A percentile compares a stretch with the other conserved stretches of the same genome.
These are phyloP conservation scores for Maconellicoccus hirsutus DNA, from an alignment of 1,140 invertebrate species.

Conservation along the genomic window DNA sequence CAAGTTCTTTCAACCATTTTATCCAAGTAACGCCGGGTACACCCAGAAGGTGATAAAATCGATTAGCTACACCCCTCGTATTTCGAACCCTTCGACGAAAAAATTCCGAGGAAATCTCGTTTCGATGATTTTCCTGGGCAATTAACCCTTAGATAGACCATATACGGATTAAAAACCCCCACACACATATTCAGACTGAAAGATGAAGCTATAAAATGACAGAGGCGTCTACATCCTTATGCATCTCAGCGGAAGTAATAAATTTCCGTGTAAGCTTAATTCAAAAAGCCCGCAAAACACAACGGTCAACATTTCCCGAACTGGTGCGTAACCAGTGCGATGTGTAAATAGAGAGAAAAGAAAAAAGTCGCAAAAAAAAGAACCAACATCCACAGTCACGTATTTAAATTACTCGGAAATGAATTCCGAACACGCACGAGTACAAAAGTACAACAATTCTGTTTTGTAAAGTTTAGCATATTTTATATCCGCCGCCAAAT, in stretches of 20 bases:
- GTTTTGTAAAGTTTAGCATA: too few relatives aligned
- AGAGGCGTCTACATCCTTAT: neutral
- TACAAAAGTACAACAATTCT: neutral
- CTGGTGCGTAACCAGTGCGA: neutral
- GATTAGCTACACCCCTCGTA: too few relatives aligned
- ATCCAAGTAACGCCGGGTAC: too few relatives aligned
- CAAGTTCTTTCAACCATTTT: too few relatives aligned
- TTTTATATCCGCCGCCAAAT: too few relatives aligned
- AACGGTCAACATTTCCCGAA: neutral
- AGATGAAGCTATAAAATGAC: neutral
- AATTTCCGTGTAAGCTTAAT: neutral
- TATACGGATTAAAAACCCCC: too few relatives aligned
- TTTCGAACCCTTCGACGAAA: too few relatives aligned
- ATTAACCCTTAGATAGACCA: too few relatives aligned
- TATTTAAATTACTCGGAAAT: constrained; percentile 10
- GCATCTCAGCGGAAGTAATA: neutral
- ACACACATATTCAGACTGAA: too few relatives aligned
- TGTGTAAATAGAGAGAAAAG: neutral
- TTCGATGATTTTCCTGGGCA: too few relatives aligned
- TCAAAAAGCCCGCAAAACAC: neutral
- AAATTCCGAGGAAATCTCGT: too few relatives aligned
- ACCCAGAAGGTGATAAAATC: too few relatives aligned
- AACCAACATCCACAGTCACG: neutral
- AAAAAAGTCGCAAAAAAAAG: neutral
- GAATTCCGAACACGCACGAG: neutral